Percentiles rank a stretch among this genome's conserved stretches.
phyloP scores from a whole-genome alignment of 2,888 invertebrate genomes.

The Bombylius discolor region DNA sequence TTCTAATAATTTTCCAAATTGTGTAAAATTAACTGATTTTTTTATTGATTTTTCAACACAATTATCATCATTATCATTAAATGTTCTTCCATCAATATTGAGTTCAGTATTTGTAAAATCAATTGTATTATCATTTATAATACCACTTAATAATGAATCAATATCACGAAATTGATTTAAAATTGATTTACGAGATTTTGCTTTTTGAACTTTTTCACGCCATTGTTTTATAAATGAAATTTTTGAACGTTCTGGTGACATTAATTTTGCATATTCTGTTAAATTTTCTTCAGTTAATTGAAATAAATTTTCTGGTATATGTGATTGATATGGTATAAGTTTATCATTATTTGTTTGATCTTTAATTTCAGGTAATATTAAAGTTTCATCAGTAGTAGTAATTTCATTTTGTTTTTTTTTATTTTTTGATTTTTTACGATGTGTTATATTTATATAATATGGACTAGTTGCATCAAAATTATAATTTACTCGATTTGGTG shows the following conservation, averaged over 20 bases:
- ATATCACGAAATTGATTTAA: slow-evolving; percentile 24
- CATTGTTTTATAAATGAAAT: slow-evolving; percentile 28
- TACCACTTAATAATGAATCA: slow-evolving; percentile 25
- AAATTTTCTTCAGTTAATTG: slow-evolving; percentile 17
- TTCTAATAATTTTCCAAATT: slow-evolving; percentile 21
- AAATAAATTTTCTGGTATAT: slow-evolving; percentile 11
- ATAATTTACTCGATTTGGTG: slow-evolving; percentile 27
- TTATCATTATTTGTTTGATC: not conserved
- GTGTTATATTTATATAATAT: slow-evolving; percentile 36
- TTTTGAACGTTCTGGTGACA: slow-evolving; percentile 18
- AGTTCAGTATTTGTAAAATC: slow-evolving; percentile 23
- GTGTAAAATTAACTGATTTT: slow-evolving; percentile 12
- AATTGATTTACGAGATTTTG: slow-evolving; percentile 24
- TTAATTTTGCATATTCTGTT: slow-evolving; percentile 8
- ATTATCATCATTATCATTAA: slow-evolving; percentile 10
- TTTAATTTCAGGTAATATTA: not conserved
- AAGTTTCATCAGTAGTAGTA: too few species aligned
- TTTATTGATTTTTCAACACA: slow-evolving; percentile 7
- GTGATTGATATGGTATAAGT: not conserved
- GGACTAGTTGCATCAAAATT: slow-evolving; percentile 35
- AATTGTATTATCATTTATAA: slow-evolving; percentile 25
- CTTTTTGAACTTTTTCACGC: slow-evolving; percentile 31
- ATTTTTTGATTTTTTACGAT: slow-evolving; percentile 20
- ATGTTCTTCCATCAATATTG: not conserved
- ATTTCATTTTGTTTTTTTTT: not conserved